Percentiles rank a stretch among this genome's conserved stretches.
phyloP scores from a whole-genome alignment of 2,888 invertebrate species.

The Drosophila yooni region DNA sequence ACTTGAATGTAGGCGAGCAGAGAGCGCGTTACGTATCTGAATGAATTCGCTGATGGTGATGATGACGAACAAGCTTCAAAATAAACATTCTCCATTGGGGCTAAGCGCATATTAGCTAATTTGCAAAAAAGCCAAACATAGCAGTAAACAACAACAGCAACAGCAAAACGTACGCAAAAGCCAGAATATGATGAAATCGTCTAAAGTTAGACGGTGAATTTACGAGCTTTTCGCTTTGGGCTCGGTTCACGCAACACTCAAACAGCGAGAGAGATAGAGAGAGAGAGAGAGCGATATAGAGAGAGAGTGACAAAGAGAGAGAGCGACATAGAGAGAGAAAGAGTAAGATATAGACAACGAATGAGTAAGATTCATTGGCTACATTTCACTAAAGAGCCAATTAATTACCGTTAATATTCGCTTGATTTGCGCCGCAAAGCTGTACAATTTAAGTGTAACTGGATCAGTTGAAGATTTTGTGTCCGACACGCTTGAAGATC shows the following conservation, averaged over 20 bases:
- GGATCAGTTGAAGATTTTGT: conserved; percentile 45
- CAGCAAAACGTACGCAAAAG: conserved; percentile 61
- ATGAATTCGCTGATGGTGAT: conserved; percentile 19
- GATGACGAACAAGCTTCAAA: conserved; percentile 41
- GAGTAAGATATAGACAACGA: conserved; percentile 7
- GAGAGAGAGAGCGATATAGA: conserved; percentile 1
- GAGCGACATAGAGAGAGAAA: neutral
- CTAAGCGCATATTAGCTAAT: conserved; percentile 76
- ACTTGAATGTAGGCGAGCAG: conserved; percentile 17
- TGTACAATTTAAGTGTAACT: conserved; percentile 35
- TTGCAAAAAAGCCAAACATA: conserved; percentile 47
- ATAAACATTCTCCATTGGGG: conserved; percentile 65
- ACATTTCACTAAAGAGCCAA: conserved; percentile 50
- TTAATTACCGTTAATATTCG: conserved; percentile 73
- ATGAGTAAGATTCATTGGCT: neutral
- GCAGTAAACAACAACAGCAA: conserved; percentile 21
- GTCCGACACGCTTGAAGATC: conserved; percentile 57
- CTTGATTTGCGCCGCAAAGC: conserved; percentile 43
- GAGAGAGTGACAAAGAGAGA: no score
- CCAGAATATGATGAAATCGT: conserved; percentile 71
- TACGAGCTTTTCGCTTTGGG: conserved; percentile 46
- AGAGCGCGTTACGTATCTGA: conserved; percentile 17
- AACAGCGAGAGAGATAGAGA: neutral
- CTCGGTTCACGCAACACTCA: conserved; percentile 57
- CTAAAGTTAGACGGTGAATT: conserved; percentile 68